These are phyloP conservation scores for Cheirogaleus medius DNA, from an alignment of 2,113 vertebrate species.

Conservation along the genomic window DNA sequence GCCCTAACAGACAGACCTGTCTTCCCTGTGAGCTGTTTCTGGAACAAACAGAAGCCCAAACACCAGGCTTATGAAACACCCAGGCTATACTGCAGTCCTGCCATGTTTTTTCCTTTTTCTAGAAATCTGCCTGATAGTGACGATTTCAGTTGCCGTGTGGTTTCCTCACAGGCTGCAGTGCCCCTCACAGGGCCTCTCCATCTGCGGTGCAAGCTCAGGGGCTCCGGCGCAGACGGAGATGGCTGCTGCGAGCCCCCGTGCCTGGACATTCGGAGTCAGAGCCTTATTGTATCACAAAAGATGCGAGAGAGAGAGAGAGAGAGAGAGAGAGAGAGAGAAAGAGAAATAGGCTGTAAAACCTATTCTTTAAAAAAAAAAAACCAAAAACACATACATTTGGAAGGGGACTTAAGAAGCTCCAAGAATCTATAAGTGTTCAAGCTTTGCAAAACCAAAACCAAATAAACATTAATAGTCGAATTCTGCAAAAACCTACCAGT, in stretches of 20 bases:
- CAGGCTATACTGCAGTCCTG: background rate
- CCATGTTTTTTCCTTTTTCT: background rate
- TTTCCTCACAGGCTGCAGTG: background rate
- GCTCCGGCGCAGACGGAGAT: background rate
- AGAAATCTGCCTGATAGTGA: background rate
- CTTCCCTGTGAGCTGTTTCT: background rate
- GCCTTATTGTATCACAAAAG: background rate
- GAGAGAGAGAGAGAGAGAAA: too few species aligned
- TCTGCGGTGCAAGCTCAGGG: background rate
- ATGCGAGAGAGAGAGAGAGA: background rate
- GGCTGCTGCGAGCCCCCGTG: rapidly evolving
- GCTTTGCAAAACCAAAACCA: background rate
- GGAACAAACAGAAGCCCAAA: background rate
- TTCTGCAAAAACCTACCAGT: background rate
- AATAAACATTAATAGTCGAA: background rate
- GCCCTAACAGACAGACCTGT: background rate
- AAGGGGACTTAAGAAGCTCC: background rate
- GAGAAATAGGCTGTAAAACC: background rate
- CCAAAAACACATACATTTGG: background rate
- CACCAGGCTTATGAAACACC: background rate
- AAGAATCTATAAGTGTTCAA: background rate
- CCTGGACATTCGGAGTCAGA: background rate
- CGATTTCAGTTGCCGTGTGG: background rate
- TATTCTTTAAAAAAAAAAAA: background rate
- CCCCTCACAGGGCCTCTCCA: background rate